Percentiles rank a stretch among this genome's conserved stretches.
Conservation (phyloP, 2,797 vertebrate species). For the Tympanoctomys barrerae region DNA sequence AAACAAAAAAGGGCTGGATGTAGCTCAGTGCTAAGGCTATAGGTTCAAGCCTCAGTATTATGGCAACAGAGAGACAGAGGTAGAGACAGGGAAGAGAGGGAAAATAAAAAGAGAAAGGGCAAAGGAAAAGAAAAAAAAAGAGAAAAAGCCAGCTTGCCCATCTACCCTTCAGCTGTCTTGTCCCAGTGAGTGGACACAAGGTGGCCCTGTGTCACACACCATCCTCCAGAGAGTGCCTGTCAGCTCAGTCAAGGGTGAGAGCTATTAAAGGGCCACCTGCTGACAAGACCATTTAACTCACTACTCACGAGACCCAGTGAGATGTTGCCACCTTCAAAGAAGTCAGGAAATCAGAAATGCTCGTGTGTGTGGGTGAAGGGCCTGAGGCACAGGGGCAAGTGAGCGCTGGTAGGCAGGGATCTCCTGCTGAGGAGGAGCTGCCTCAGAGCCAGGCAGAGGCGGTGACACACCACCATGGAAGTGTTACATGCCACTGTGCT, state of each 20-base stretch:
- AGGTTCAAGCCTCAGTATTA: background rate
- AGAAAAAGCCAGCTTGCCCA: background rate
- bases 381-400: no score
- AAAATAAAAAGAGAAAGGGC: no score
- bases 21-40: no score
- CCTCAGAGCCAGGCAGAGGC: background rate
- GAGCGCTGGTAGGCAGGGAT: no score
- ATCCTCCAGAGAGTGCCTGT: accelerated
- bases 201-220: background rate
- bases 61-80: background rate
- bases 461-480: background rate
- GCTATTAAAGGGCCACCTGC: background rate
- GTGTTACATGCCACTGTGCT: accelerated
- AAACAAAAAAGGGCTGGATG: no score
- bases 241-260: background rate
- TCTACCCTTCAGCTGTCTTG: background rate
- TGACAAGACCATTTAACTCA: background rate
- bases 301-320: background rate
- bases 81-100: background rate
- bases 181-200: background rate
- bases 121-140: background rate
- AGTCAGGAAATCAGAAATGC: background rate
- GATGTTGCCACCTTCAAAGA: background rate
- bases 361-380: no score
- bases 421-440: accelerated